These are phyloP conservation scores for Neomonachus schauinslandi DNA, from an alignment of 2,113 vertebrate species.

Conservation along the genomic window DNA sequence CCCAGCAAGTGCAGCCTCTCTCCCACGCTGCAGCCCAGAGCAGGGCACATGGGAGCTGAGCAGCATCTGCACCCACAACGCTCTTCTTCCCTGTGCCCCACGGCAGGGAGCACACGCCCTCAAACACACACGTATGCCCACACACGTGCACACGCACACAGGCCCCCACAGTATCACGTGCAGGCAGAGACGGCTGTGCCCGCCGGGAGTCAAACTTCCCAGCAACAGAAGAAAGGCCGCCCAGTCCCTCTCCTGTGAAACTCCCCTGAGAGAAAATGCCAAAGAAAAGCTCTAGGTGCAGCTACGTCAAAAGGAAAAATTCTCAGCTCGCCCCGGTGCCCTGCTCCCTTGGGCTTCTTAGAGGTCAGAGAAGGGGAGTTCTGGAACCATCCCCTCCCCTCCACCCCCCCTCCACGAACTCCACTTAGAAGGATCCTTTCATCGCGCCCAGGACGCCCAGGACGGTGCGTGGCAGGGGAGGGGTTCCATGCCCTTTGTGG, in stretches of 20 bases:
- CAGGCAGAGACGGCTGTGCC: not conserved
- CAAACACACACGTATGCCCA: too few relatives aligned
- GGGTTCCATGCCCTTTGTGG: not conserved
- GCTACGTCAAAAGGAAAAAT: not conserved
- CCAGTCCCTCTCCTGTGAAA: not conserved
- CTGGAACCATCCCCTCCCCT: not conserved
- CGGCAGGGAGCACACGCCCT: not conserved
- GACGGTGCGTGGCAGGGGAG: not conserved
- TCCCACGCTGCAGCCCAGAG: not conserved
- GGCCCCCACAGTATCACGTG: not conserved
- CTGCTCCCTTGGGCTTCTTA: not conserved
- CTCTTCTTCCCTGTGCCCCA: not conserved
- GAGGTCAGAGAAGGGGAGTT: not conserved
- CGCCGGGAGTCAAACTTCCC: not conserved
- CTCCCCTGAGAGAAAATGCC: not conserved
- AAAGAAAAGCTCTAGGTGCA: not conserved
- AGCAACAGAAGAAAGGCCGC: not conserved
- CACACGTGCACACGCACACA: not conserved
- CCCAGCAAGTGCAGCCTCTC: not conserved
- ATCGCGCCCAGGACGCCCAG: fast-evolving
- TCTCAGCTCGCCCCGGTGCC: not conserved
- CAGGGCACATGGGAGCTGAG: not conserved
- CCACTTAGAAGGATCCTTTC: fast-evolving
- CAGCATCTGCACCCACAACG: too few relatives aligned
- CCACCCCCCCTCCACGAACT: not conserved